Evolutionary conservation across 2,888 invertebrate species (phyloP).

Genomic region (Hoplodrina ambigua): DNA sequence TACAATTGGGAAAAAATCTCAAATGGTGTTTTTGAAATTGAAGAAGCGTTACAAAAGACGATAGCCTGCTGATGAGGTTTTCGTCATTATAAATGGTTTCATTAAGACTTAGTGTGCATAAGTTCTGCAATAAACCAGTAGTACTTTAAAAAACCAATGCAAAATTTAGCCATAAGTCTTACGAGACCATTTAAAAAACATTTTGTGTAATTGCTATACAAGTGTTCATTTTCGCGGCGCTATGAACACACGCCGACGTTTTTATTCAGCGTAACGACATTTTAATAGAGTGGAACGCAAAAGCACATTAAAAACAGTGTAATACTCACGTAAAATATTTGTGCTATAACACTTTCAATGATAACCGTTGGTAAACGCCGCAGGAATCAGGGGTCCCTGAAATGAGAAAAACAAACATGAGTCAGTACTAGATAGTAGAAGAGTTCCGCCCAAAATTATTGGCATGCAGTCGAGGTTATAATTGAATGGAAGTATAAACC

Average conservation of each 20-base stretch:
- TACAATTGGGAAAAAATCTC: background rate
- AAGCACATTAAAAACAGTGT: conserved; percentile 73
- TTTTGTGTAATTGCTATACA: conserved; percentile 73
- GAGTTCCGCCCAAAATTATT: conserved; percentile 64
- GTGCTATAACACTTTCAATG: conserved; percentile 94
- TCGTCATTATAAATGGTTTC: no score
- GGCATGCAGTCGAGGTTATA: conserved; percentile 74
- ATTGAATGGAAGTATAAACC: conserved; percentile 85
- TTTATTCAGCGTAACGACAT: conserved; percentile 81
- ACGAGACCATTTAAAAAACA: conserved; percentile 74
- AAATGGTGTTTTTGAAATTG: background rate
- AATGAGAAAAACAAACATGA: conserved; percentile 83
- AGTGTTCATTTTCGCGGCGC: conserved; percentile 74
- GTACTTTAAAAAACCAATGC: conserved; percentile 30
- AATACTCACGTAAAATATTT: conserved; percentile 90
- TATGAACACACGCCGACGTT: conserved; percentile 75
- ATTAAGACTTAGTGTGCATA: background rate
- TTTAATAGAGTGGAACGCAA: conserved; percentile 80
- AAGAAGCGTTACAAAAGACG: background rate
- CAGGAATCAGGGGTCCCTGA: conserved; percentile 99
- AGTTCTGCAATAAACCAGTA: background rate
- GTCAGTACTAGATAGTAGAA: conserved; percentile 56
- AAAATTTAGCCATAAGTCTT: conserved; percentile 62
- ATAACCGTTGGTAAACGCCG: conserved; percentile 99
- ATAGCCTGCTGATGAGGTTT: no score